Base-by-base conservation (phyloP, 1,140 invertebrate species). In the Drosophila subobscura region DNA sequence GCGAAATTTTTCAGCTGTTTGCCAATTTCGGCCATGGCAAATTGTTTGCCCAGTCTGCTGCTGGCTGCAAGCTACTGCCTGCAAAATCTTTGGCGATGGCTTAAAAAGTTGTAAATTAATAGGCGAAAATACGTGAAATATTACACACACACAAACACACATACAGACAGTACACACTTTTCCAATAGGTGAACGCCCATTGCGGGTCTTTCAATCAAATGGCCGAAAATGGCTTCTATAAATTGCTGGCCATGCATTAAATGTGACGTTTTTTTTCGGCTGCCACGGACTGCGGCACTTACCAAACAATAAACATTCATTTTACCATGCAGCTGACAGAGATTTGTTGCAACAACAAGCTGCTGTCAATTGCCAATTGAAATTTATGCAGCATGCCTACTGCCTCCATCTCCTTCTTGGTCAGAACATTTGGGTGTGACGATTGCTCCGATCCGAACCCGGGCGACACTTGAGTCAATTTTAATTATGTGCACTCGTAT, bases 301-400 rank as follows among this genome's bases (percentile, higher is more conserved):
- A 88, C 75, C 80, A 68, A 88, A 88, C 83, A 88, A 88, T 88
- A 88, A 88, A 88, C 83, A 88, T 88, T 88, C 70, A 83, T 88
- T 88, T 88, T 79, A 76, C 83, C 56, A 76, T 75, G 52, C 75
- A 64, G 73, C 74, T 76, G 84, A 88, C 79, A 80, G 77, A 88
- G 83, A 86, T 86, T 86, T 86, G 83, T 86, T 74, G 77, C 78
- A 78, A 68, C 65, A 72, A 67, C 67, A 71, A 78, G 45, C 56
- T 42, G 70, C 80, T 76, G 80, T 75, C 75, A 81, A 81, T 81
- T 73, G 78, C 55, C 67, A 64, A 63, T 70, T 61, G 50, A 71
- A 81, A 86, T 88, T 86, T 86, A 86, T 86, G 83, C 81, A 88
- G 58, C 33, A 37, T 37, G 33, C 72, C 59, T 29, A 14, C 22